Percentiles rank a stretch among this genome's conserved stretches.
These are phyloP conservation scores for Chaetodon trifascialis DNA, from an alignment of 2,113 vertebrate species.

Conservation along the genomic window DNA sequence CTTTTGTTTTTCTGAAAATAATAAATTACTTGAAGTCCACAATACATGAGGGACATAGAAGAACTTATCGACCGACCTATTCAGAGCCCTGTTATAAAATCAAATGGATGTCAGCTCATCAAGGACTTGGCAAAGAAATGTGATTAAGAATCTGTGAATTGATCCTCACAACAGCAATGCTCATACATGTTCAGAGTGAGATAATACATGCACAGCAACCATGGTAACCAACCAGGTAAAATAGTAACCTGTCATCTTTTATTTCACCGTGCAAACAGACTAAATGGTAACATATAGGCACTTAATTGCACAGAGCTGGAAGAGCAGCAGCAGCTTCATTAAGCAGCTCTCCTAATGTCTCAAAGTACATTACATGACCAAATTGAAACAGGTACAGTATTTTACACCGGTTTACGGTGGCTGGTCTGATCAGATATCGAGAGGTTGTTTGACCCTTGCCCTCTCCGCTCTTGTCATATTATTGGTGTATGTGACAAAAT, in stretches of 20 bases:
- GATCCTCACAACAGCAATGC: background rate
- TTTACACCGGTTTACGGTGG: background rate
- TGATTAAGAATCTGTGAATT: background rate
- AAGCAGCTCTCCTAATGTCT: background rate
- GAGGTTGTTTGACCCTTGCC: background rate
- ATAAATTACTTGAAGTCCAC: background rate
- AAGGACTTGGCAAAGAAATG: background rate
- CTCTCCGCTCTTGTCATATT: background rate
- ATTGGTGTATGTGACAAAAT: background rate
- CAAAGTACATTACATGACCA: background rate
- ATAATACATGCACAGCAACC: background rate
- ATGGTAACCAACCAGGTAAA: slow-evolving; percentile 1
- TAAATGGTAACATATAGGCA: slow-evolving; percentile 11
- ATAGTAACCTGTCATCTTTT: slow-evolving; percentile 7
- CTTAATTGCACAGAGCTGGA: background rate
- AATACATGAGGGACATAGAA: background rate
- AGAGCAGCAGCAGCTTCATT: background rate
- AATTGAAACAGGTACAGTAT: background rate
- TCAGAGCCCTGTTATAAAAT: background rate
- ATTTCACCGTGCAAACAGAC: background rate
- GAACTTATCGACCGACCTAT: background rate
- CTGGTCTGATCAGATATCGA: background rate
- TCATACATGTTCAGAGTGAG: background rate
- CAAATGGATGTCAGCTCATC: background rate
- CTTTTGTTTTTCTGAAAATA: background rate